Evolutionary conservation across 2,888 invertebrate genomes (phyloP), one percentile per base, ranked within the genome.

Genomic region (Harmothoe impar): DNA sequence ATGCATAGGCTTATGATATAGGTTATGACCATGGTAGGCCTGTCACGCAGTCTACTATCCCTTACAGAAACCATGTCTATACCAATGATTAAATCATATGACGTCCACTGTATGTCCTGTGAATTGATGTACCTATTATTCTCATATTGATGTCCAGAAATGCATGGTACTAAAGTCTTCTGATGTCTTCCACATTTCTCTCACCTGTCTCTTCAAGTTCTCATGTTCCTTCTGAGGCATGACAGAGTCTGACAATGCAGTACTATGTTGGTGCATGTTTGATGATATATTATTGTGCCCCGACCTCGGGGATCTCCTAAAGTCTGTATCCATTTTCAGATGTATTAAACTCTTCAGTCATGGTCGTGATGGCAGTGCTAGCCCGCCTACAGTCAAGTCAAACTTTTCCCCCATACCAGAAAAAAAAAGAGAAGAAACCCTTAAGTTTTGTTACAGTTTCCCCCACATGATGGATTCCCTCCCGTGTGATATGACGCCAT

Each of bases 391-490:
- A n/a, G 5, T 68, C 68, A 15, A n/a, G n/a, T n/a, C n/a, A n/a
- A n/a, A n/a, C 7, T 68, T 68, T 23, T 68, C 12, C n/a, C n/a
- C 68, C n/a, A n/a, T 68, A 68, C 68, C 12, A 17, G n/a, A 17
- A 68, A 68, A 68, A 52, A 52, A n/a, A n/a, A 43, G 43, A 43
- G 43, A 43, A 43, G n/a, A 43, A 43, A 43, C 43, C 43, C 10
- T 43, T 62, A 20, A 20, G 62, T 62, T 62, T 62, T 81, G 81
- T 81, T 43, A 81, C 81, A 81, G 35, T 81, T 81, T 81, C 25
- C 81, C 25, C 81, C 43, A 81, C 20, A 81, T 81, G 77, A 29
- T 77, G 81, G 33, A 33, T 25, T 43, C 43, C 43, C 43, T 43
- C 5, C 81, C 10, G 43, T 81, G 77, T 77, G 31, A 25, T 5